Evolutionary conservation across 2,113 vertebrate genomes (phyloP).

Genomic region (Rhea pennata): DNA sequence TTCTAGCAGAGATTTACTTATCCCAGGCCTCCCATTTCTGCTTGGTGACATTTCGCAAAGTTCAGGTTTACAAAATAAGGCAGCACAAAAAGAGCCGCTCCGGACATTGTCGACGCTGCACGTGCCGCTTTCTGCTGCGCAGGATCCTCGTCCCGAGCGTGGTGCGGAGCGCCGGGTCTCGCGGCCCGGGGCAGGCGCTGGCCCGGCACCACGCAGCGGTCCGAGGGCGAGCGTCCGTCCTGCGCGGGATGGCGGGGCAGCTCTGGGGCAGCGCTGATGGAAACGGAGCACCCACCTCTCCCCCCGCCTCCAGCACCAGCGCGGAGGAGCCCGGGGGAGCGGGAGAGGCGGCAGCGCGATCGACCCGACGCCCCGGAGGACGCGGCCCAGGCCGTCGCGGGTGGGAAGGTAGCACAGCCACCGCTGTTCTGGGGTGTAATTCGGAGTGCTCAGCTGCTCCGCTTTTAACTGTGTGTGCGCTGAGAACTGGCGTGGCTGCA

Average conservation of each 20-base stretch:
- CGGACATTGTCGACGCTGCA: background rate
- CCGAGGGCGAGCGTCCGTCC: background rate
- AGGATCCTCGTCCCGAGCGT: background rate
- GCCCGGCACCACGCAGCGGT: too few relatives aligned
- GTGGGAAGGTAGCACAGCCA: background rate
- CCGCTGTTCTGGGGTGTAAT: accelerated
- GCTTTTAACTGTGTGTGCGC: background rate
- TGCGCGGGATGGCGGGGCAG: background rate
- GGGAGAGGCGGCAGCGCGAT: background rate
- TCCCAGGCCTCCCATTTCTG: slow-evolving; percentile 59
- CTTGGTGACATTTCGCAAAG: slow-evolving; percentile 78
- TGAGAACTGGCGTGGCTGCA: background rate
- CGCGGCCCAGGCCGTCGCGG: background rate
- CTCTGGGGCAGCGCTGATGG: accelerated
- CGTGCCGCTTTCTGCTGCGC: accelerated
- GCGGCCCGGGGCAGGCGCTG: accelerated
- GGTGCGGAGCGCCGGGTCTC: too few relatives aligned
- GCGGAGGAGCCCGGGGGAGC: background rate
- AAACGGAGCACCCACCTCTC: background rate
- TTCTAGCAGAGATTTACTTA: slow-evolving; percentile 54
- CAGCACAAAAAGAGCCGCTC: background rate
- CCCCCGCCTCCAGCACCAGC: background rate
- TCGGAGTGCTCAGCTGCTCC: background rate
- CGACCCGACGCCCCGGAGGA: accelerated
- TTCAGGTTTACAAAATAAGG: slow-evolving; percentile 76